Evolutionary conservation across 2,888 invertebrate genomes (phyloP), one percentile per base, ranked within the genome.

Genomic region (Acleris cristana): DNA sequence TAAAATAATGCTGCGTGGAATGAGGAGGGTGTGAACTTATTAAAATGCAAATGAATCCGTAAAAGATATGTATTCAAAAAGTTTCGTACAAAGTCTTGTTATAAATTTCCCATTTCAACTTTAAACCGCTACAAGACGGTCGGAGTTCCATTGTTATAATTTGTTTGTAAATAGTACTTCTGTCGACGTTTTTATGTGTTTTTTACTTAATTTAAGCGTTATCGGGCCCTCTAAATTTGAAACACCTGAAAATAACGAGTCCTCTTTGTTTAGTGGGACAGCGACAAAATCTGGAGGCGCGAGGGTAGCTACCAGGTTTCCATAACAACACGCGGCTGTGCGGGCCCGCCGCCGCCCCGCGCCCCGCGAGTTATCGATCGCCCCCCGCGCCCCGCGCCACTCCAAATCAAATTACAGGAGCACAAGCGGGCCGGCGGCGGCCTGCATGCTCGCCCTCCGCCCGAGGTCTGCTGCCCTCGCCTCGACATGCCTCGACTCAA

Each of bases 381-480:
- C 79, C 75, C 79, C 78, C 76, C 71, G 77, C 77, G 69, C 84
- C 77, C 83, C 85, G 75, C 88, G 73, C 85, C 86, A 86, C 90
- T 88, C 91, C 90, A 92, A 92, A 92, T 92, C 91, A 90, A 92
- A 91, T 91, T 91, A 91, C 92, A 89, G 87, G 88, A 88, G 78
- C 81, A 78, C 77, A 74, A 77, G 79, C 80, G 76, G 76, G 80
- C 78, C 53, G 57, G 65, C 65, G 48, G 40, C 48, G 72, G 73
- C 75, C 74, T 74, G 75, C 75, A 59, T 63, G 65, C 69, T 60
- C 71, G 70, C 67, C 56, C 58, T 53, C 64, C 56, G 60, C 63
- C 57, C 58, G 55, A 56, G 45, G 53, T 60, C 19, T 54, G 23
- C 59, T 51, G 48, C 34, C 23, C 69, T 51, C 53, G 45, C 65